Evolutionary conservation across 92 coral and sea anemone genomes (phyloP).

Genomic region (Paramuricea clavata): DNA sequence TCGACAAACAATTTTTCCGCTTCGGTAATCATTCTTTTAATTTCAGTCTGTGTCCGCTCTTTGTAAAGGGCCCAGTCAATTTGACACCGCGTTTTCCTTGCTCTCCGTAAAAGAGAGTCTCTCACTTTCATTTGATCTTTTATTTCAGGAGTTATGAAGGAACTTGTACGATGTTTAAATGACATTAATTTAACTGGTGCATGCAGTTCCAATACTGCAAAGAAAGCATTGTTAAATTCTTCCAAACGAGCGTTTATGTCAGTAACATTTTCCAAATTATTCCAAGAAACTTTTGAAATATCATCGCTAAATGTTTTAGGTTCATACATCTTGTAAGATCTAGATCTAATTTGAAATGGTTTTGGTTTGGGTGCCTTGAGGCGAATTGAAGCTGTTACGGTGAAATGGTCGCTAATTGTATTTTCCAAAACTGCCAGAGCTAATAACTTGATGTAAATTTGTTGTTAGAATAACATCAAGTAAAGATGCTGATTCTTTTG

Average conservation of each 20-base stretch:
- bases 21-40: not conserved
- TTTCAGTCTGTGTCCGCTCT: constrained; percentile 15
- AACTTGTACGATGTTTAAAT: constrained; percentile 25
- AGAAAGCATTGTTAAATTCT: constrained; percentile 15
- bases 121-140: constrained; percentile 18
- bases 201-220: constrained; percentile 5
- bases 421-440: constrained; percentile 20
- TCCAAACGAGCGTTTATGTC: constrained; percentile 7
- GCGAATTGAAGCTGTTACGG: constrained; percentile 26
- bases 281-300: not conserved
- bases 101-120: not conserved
- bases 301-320: not conserved
- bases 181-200: constrained; percentile 14
- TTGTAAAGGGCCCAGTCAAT: constrained; percentile 18
- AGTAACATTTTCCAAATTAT: not conserved
- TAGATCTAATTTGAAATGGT: constrained; percentile 31
- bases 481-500: constrained; percentile 26
- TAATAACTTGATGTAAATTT: constrained; percentile 11
- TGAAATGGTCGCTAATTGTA: constrained; percentile 14
- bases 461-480: constrained; percentile 31
- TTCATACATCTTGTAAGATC: constrained; percentile 12
- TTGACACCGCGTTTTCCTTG: not conserved
- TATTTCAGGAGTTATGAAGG: constrained; percentile 18
- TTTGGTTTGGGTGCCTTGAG: constrained; percentile 19
- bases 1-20: constrained; percentile 5